Conservation (phyloP, 2,113 vertebrate species). For the Pangasianodon gigas region DNA sequence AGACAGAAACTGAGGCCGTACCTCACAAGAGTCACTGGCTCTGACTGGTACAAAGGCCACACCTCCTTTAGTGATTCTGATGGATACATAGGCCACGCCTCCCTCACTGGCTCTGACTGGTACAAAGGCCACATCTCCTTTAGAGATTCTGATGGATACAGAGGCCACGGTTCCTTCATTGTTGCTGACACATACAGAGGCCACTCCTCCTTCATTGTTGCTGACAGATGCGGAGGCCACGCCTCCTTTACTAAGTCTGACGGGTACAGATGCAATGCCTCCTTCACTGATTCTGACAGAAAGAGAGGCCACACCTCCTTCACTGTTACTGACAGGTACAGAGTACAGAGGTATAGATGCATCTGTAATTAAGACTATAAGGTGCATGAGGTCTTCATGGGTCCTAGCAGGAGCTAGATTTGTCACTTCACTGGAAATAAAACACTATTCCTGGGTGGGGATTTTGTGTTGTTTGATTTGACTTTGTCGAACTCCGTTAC, state of each 20-base stretch:
- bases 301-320: no score
- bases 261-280: no score
- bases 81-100: background rate
- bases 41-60: background rate
- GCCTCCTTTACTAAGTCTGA: background rate
- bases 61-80: background rate
- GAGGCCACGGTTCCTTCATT: background rate
- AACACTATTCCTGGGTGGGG: no score
- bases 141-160: background rate
- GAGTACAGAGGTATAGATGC: background rate
- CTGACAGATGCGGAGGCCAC: background rate
- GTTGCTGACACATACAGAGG: background rate
- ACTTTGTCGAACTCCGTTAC: background rate
- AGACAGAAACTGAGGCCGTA: background rate
- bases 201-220: background rate
- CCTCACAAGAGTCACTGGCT: background rate
- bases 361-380: background rate
- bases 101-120: background rate
- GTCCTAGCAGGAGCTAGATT: background rate
- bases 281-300: no score
- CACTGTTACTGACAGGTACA: no score
- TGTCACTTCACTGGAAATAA: background rate
- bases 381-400: no score
- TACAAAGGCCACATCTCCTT: background rate
- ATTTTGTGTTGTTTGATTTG: background rate